phyloP scores from a whole-genome alignment of 2,888 invertebrate species.

The Heliothis peltigera region DNA sequence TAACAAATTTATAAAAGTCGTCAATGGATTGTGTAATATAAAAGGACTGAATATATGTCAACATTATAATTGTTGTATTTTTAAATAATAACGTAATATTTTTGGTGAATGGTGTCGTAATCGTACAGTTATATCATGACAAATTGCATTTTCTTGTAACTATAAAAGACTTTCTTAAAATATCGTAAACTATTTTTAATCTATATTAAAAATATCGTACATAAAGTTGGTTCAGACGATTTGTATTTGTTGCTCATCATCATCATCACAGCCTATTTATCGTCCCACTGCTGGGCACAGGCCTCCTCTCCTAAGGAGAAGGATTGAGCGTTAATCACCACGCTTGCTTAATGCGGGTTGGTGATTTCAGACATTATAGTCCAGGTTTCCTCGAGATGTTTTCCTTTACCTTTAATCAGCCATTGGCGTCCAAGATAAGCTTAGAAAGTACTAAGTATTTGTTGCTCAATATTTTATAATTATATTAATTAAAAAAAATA shows the following conservation, averaged over 20 bases:
- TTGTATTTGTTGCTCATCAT: not conserved
- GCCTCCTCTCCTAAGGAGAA: too few species aligned
- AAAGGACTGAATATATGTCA: conserved; percentile 40
- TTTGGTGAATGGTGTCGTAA: conserved; percentile 34
- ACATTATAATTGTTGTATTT: conserved; percentile 35
- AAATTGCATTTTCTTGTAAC: conserved; percentile 36
- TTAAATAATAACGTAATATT: conserved; percentile 27
- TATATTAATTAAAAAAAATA: too few species aligned
- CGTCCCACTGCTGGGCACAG: too few species aligned
- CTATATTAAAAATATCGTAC: not conserved
- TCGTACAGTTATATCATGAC: conserved; percentile 30
- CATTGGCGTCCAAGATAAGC: too few species aligned
- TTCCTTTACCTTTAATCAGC: too few species aligned
- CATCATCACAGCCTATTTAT: too few species aligned
- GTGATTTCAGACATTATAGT: too few species aligned
- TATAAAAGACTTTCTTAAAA: conserved; percentile 35
- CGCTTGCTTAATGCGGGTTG: too few species aligned
- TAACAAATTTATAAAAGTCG: conserved; percentile 12
- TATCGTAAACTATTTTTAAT: conserved; percentile 31
- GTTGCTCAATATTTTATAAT: too few species aligned
- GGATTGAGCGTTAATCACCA: too few species aligned
- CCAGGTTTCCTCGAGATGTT: too few species aligned
- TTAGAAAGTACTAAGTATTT: too few species aligned
- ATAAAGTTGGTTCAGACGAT: conserved; percentile 26
- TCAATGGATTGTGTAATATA: conserved; percentile 39